Base-by-base conservation (phyloP, 2,797 vertebrate species). In the Dendrocincla fuliginosa region DNA sequence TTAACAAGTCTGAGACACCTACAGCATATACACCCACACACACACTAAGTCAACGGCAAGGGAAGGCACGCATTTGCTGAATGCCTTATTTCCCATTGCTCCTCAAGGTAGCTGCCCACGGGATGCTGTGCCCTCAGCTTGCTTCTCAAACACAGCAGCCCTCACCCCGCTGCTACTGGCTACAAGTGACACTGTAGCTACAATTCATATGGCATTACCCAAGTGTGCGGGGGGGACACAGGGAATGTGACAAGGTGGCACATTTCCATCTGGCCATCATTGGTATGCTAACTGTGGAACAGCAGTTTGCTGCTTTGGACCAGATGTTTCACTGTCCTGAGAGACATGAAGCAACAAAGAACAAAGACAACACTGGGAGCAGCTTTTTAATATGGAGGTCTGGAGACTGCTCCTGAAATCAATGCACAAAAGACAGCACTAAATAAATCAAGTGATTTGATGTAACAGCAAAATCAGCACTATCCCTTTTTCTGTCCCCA, bases 1-100 rank as follows among this genome's bases (percentile, higher is more conserved):
- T 89, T 73, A 96, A 93, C 69, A 74, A 96, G 76, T 80, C 94
- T 39, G 27, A 95, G 93, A 96, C 96, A 96, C 95, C 93, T 65
- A 89, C 93, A 46, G 92, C 11, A 2, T 32, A 71, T 14, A 84
- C 89, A 41, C 96, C 96, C 95, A 94, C 95, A 65, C 90, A 71
- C 61, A 69, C 9, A 25, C 87, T 60, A 87, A 94, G 74, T 44
- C 90, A 96, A 49, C 82, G 35, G 81, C 3, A 2, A 85, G 87
- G 89, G 83, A 80, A 79, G 42, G 76, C 53, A 25, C 27, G 65
- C 33, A 5, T 53, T 91, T 91, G 82, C 92, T 87, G 91, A 95
- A 96, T 47, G 57, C 78, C 25, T 94, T 73, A 59, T 64, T 90
- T 83, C 80, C 70, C 82, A 57, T 6, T 30, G 64, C 89, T 83